Evolutionary conservation across 92 coral and sea anemone genomes (phyloP), one percentile per base, ranked within the genome.

Genomic region (Phenganax subtilis): DNA sequence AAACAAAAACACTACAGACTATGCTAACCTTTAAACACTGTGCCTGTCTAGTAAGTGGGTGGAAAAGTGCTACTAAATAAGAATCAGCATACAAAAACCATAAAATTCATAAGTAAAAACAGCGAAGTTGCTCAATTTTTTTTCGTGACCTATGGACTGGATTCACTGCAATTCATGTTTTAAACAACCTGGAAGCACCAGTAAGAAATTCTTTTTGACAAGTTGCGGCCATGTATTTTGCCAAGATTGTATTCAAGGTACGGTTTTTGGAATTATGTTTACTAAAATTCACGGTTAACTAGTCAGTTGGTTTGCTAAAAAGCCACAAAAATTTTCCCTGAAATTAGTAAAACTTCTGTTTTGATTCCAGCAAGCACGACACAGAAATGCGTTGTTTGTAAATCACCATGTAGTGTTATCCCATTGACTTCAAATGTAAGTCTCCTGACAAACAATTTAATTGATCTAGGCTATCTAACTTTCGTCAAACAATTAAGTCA

Each of bases 171-270:
- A 96, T 59, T 76, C 87, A 56, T 96, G 99, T 81, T 92, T 84
- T 75, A 60, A 85, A 58, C 93, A 88, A 85, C 99, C 97, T 55
- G 93, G 91, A 61, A 84, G 82, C 28, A 82, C 87, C 55, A 87
- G 87, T 52, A 90, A 85, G 84, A 90, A 86, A 76, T 96, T 96
- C 84, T 89, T 82, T 62, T 81, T 96, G 20, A 96, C 99, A 30
- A 96, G 91, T 82, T 96, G 99, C 82, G 99, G 99, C 10, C 99
- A 96, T 70, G 77, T 96, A 25, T 96, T 92, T 84, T 96, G 99
- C 59, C 91, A 93, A 62, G 93, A 92, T 29, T 96, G 99, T 71
- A 75, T 87, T 16, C 82, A 90, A 93, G 97, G 98, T 93, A 51
- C 73, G 88, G 62, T 1, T 47, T 67, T 10, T 65, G 58, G 51